phyloP scores from a whole-genome alignment of 2,113 vertebrate genomes.

The Etheostoma cragini region DNA sequence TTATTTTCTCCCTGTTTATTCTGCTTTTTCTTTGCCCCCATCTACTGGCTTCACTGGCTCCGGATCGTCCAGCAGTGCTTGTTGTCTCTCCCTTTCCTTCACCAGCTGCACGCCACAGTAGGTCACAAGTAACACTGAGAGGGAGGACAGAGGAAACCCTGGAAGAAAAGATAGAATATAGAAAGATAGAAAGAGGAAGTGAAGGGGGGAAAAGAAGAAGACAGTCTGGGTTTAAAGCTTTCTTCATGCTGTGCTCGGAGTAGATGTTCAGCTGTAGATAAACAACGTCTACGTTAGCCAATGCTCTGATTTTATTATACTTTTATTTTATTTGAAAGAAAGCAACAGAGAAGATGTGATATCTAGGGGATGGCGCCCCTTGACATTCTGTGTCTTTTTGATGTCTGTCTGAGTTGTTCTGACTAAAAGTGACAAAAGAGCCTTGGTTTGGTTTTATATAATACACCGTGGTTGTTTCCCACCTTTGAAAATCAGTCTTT shows the following conservation, averaged over 20 bases:
- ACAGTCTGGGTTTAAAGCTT: slow-evolving; percentile 6
- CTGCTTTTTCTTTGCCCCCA: slow-evolving; percentile 85
- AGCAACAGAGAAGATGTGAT: slow-evolving; percentile 15
- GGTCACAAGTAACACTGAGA: slow-evolving; percentile 92
- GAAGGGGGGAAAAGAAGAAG: background rate
- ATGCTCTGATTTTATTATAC: background rate
- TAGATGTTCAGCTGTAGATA: slow-evolving; percentile 1
- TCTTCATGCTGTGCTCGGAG: background rate
- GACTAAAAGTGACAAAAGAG: background rate
- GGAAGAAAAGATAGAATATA: slow-evolving; percentile 19
- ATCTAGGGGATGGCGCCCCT: slow-evolving; percentile 2
- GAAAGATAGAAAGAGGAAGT: background rate
- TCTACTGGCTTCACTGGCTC: slow-evolving; percentile 66
- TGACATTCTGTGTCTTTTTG: slow-evolving; percentile 6
- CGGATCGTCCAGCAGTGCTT: slow-evolving; percentile 85
- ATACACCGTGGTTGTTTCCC: slow-evolving; percentile 5
- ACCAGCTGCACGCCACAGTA: slow-evolving; percentile 98
- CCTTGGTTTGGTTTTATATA: background rate
- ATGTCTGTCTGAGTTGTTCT: background rate
- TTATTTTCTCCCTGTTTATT: slow-evolving; percentile 74
- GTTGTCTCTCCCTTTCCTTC: slow-evolving; percentile 90
- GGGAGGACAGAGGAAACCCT: slow-evolving; percentile 93
- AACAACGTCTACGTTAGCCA: background rate
- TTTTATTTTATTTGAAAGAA: slow-evolving; percentile 12
- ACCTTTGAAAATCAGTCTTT: slow-evolving; percentile 89